Evolutionary conservation across 2,113 vertebrate genomes (phyloP), one percentile per base, ranked within the genome.

Genomic region (Microtus richardsoni): DNA sequence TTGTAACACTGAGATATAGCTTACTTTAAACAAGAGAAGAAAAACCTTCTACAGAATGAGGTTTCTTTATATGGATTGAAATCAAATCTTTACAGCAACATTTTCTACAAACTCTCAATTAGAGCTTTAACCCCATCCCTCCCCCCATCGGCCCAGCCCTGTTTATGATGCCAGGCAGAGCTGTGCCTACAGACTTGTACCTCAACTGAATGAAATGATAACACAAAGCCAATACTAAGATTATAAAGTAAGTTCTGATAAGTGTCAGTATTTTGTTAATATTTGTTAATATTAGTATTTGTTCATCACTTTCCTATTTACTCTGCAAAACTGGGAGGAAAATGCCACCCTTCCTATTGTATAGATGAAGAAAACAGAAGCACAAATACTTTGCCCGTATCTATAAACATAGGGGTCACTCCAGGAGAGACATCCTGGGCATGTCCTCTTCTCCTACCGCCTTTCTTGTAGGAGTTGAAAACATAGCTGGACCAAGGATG

Each of bases 251-350:
- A 70, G 49, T 33, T 33, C 66, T 83, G n/a, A 47, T 90, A 86
- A 41, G 22, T 84, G 44, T 84, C 41, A 89, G 24, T 14, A 44
- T 16, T 30, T 2, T 33, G 44, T 82, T 85, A 58, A 58, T 58
- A 58, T 58, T 21, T 58, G 19, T 58, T 58, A 21, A 58, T 58
- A 21, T 21, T 58, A 7, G 19, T 58, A 58, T 58, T 7, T 58
- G 58, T 21, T 58, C 58, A 58, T 64, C 26, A 47, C 71, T 91
- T 96, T 89, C n/a, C 85, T 22, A 36, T 58, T 95, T 73, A 47
- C n/a, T 49, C 78, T 60, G 84, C 52, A 82, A 90, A 79, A 88
- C 47, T 1, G 36, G 66, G 85, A 68, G 11, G 66, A 79, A 62
- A n/a, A 4, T 88, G 19, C 75, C 52, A 77, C 36, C 60, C 39